Evolutionary conservation across 2,888 invertebrate species (phyloP), one percentile per base, ranked within the genome.

Genomic region (Quadriops clusia): DNA sequence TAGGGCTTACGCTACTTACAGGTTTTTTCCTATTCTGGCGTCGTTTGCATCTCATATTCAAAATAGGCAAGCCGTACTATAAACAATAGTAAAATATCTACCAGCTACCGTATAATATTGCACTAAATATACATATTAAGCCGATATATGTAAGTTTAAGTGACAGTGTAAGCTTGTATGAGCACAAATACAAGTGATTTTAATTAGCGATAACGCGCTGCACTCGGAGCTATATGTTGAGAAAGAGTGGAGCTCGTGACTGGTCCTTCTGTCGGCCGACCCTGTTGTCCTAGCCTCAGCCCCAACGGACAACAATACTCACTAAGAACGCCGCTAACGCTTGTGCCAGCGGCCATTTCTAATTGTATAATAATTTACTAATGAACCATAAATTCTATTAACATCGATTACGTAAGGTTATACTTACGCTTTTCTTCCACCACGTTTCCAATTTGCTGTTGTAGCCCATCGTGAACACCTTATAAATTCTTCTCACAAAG

Each of bases 111-210:
- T n/a, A n/a, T n/a, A n/a, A n/a, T n/a, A n/a, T n/a, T n/a, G n/a
- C n/a, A n/a, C n/a, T 50, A 50, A 48, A 50, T 47, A 50, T 50
- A 49, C n/a, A n/a, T n/a, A n/a, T n/a, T n/a, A 50, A 44, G 49
- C 51, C 46, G 51, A 49, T 46, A 47, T 42, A 47, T 42, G 50
- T 47, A 45, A 49, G 43, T 49, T 45, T 46, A 49, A 50, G 45
- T 49, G 51, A 51, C 51, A 53, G 45, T 45, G 43, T 43, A 46
- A 43, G 49, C 49, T 45, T 51, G 53, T 53, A 45, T 46, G 46
- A 49, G 46, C 46, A 50, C 49, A 49, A 50, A 49, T 46, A 46
- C 44, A 46, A 32, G 40, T 50, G 54, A 54, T 54, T 52, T 49
- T 54, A 54, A 54, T 53, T 53, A 52, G 45, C 46, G 54, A 54